Conservation (phyloP, 2,113 vertebrate species). For the pig (Sus scrofa) region T2T-Sscrofa CM000821.6:52788501-52789000, state of each 20-base stretch:
- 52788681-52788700: neutral
- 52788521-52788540: slow-evolving; percentile 21
- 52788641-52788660: neutral
- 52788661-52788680: neutral
- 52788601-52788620: neutral
- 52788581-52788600: slow-evolving; percentile 3
- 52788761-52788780: slow-evolving; percentile 1
- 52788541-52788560: neutral
- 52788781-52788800: neutral
- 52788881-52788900: slow-evolving; percentile 46
- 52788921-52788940: slow-evolving; percentile 37
- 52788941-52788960: neutral
- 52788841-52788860: slow-evolving; percentile 36
- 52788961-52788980: slow-evolving; percentile 14
- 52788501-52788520: neutral
- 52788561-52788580: neutral
- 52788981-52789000: slow-evolving; percentile 49
- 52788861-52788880: neutral
- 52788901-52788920: slow-evolving; percentile 44
- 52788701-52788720: neutral
- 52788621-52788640: neutral
- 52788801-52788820: slow-evolving; percentile 42
- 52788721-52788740: neutral
- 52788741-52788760: neutral
- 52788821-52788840: neutral